Evolutionary conservation across 2,888 invertebrate genomes (phyloP), one percentile per base, ranked within the genome.

Genomic region (Apoderus coryli): DNA sequence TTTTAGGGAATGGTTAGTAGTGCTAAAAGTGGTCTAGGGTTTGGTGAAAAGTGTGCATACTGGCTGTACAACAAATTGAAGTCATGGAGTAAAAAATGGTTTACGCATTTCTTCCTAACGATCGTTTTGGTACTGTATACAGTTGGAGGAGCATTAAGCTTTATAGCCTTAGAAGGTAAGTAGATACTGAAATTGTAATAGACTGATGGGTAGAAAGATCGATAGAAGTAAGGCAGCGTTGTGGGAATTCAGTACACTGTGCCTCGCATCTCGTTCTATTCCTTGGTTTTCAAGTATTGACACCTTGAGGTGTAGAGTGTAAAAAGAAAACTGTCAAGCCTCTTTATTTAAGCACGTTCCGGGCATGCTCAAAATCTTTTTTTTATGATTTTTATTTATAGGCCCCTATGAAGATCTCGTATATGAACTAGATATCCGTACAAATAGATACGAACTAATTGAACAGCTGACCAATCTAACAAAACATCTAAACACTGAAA

Each of bases 101-200:
- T 89, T 52, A 88, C 88, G 22, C 88, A 89, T 58, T 72, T 85
- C 37, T 86, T 86, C 55, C 65, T 90, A 47, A 69, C 80, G 45
- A 52, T 81, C 44, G 72, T 88, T 44, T 68, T 90, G 37, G 60
- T 76, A 31, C 55, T 75, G 30, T 92, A 88, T 56, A 85, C 80
- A 45, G 61, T 80, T 34, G 70, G 79, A 16, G 92, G 92, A 14
- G 90, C 86, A 2, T 59, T 73, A 26, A 59, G 86, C 16, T 90
- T 92, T 55, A 66, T 72, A 46, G 65, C 75, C 30, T 62, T 89
- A 25, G 89, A 89, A 65, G 76, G 82, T 77, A 50, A 68, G 56
- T n/a, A n/a, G n/a, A n/a, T n/a, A n/a, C n/a, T n/a, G n/a, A n/a
- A n/a, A n/a, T n/a, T n/a, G n/a, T n/a, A n/a, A n/a, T n/a, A n/a